phyloP scores from a whole-genome alignment of 1,140 invertebrate genomes.

The Drosophila orena region DNA sequence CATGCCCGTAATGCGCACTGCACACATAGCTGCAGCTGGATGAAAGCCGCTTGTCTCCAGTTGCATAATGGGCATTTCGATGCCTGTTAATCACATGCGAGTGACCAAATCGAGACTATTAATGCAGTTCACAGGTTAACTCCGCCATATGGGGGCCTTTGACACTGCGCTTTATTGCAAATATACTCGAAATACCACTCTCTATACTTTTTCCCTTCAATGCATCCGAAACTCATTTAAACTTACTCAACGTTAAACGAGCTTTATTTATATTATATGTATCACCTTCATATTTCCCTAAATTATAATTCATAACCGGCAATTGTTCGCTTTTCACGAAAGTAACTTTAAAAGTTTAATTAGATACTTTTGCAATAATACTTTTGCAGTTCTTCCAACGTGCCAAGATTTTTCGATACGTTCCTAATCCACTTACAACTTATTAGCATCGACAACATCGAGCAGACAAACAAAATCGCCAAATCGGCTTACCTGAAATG shows the following conservation, averaged over 20 bases:
- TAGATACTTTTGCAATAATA: slow-evolving; percentile 1
- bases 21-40: slow-evolving; percentile 13
- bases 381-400: background rate
- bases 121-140: slow-evolving; percentile 11
- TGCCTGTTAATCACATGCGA: slow-evolving; percentile 13
- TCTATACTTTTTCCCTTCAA: too few species aligned
- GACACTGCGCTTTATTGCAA: background rate
- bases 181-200: too few species aligned
- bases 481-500: slow-evolving; percentile 78
- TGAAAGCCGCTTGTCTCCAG: slow-evolving; percentile 27
- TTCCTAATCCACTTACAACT: slow-evolving; percentile 49
- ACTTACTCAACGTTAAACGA: too few species aligned
- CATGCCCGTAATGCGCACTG: slow-evolving; percentile 30
- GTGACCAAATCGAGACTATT: slow-evolving; percentile 33
- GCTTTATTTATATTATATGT: too few species aligned
- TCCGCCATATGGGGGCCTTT: too few species aligned
- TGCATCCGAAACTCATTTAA: too few species aligned
- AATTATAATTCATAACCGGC: too few species aligned
- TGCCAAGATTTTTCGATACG: slow-evolving; percentile 7
- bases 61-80: slow-evolving; percentile 20
- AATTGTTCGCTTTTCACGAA: too few species aligned
- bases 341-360: background rate
- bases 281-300: too few species aligned
- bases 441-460: slow-evolving; percentile 32
- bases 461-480: slow-evolving; percentile 40